Conservation (phyloP, 2,113 vertebrate species). For the Gambusia affinis region DNA sequence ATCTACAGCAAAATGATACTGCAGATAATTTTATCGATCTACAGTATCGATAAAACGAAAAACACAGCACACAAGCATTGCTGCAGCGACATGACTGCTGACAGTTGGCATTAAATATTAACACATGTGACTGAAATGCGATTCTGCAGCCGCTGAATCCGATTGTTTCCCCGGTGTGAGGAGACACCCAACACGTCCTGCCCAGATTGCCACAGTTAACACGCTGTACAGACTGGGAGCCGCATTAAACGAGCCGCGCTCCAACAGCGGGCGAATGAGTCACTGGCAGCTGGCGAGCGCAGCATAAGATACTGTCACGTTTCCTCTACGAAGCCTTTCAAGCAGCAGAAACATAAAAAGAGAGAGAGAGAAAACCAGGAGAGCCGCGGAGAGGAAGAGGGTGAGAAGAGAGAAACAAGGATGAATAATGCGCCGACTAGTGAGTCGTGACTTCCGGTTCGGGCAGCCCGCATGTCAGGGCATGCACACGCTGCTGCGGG, state of each 20-base stretch:
- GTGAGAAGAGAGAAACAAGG: constrained; percentile 15
- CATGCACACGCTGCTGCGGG: constrained; percentile 28
- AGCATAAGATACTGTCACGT: constrained; percentile 70
- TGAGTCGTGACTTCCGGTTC: constrained; percentile 77
- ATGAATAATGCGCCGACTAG: constrained; percentile 56
- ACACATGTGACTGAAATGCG: constrained; percentile 5
- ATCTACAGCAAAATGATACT: too few relatives aligned
- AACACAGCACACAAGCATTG: background rate
- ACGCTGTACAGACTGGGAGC: constrained; percentile 54
- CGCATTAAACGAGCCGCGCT: constrained; percentile 61
- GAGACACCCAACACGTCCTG: constrained; percentile 35
- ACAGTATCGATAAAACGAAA: background rate
- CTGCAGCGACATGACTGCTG: background rate
- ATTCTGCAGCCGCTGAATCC: background rate
- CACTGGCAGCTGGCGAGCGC: constrained; percentile 56
- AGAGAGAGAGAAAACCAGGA: constrained; percentile 20
- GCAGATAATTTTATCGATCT: too few relatives aligned
- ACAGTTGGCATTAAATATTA: background rate
- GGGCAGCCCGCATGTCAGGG: constrained; percentile 48
- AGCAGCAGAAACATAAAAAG: constrained; percentile 43
- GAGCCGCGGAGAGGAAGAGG: background rate
- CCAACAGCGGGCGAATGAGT: constrained; percentile 70
- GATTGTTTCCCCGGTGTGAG: constrained; percentile 25
- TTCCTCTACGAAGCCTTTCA: constrained; percentile 52
- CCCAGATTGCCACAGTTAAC: constrained; percentile 51